phyloP scores from a whole-genome alignment of 2,888 invertebrate genomes.

The Heliconius charithonia region DNA sequence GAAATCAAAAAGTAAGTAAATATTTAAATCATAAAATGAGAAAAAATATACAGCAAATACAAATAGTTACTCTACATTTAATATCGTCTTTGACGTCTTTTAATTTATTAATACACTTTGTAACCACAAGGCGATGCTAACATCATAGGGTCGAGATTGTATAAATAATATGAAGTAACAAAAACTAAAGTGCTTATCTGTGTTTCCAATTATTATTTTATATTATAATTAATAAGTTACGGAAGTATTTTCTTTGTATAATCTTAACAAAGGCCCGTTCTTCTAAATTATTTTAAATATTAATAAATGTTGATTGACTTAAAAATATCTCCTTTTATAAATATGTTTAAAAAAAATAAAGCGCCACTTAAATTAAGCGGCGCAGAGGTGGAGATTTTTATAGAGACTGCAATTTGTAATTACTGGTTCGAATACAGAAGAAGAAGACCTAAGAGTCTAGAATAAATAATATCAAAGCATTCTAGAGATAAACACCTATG shows the following conservation, averaged over 20 bases:
- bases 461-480: no score
- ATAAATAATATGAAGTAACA: slow-evolving; percentile 2
- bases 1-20: no score
- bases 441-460: no score
- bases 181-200: slow-evolving; percentile 13
- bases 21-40: background rate
- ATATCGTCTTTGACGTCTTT: background rate
- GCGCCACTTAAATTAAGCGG: no score
- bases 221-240: background rate
- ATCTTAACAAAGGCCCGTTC: background rate
- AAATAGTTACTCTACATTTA: background rate
- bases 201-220: slow-evolving; percentile 7
- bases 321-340: no score
- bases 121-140: slow-evolving; percentile 2
- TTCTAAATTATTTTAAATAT: background rate
- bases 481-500: no score
- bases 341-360: no score
- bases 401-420: no score
- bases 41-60: background rate
- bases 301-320: background rate
- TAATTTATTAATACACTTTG: slow-evolving; percentile 11
- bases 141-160: background rate
- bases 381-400: no score
- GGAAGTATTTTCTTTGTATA: background rate
- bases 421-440: no score